Evolutionary conservation across 1,140 invertebrate species (phyloP).

Genomic region (Dreissena polymorpha): DNA sequence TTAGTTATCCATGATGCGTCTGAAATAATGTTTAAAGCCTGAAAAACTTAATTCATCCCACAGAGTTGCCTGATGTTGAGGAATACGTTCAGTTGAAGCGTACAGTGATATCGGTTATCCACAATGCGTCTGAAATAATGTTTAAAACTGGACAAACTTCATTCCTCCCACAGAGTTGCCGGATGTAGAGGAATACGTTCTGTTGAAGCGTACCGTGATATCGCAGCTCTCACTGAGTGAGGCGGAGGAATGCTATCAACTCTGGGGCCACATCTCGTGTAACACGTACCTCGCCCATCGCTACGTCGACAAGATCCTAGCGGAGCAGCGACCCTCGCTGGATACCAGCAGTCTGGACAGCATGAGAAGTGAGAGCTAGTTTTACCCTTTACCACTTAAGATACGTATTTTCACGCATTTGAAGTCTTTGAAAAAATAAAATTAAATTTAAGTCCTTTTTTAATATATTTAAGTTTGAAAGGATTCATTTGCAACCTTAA

Average conservation of each 20-base stretch:
- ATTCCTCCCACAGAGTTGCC: conserved; percentile 21
- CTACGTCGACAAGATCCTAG: conserved; percentile 59
- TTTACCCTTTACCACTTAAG: too few relatives aligned
- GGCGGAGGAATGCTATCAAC: conserved; percentile 66
- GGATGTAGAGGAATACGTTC: conserved; percentile 49
- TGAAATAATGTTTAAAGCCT: too few relatives aligned
- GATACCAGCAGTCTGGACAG: neutral
- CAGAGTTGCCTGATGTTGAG: conserved; percentile 34
- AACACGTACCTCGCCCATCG: conserved; percentile 59
- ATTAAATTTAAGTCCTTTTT: too few relatives aligned
- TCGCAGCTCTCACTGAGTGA: conserved; percentile 63
- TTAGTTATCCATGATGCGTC: too few relatives aligned
- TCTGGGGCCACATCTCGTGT: conserved; percentile 64
- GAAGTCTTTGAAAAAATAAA: too few relatives aligned
- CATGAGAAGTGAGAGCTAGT: neutral
- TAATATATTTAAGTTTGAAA: too few relatives aligned
- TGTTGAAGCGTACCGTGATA: conserved; percentile 64
- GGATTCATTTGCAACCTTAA: too few relatives aligned
- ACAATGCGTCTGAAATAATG: too few relatives aligned
- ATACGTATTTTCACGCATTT: too few relatives aligned
- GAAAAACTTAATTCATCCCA: too few relatives aligned
- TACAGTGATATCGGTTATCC: conserved; percentile 64
- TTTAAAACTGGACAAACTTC: neutral
- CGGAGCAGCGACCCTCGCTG: conserved; percentile 21
- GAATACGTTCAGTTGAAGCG: conserved; percentile 60